phyloP scores from a whole-genome alignment of 2,113 vertebrate genomes.

The Lynx canadensis region DNA sequence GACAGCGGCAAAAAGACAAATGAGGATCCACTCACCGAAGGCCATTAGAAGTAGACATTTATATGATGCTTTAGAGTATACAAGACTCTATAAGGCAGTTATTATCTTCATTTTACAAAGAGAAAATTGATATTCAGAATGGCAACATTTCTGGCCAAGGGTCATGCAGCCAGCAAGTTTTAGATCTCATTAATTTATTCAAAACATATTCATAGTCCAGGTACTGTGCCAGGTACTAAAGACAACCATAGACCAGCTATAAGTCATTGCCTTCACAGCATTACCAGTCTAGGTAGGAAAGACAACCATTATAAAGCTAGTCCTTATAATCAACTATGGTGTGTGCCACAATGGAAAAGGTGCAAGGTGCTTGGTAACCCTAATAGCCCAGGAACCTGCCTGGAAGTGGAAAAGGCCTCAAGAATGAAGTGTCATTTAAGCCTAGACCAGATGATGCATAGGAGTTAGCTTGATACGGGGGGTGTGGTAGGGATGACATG shows the following conservation, averaged over 20 bases:
- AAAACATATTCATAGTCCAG: background rate
- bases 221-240: background rate
- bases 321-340: background rate
- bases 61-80: background rate
- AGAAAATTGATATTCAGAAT: slow-evolving; percentile 1
- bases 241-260: background rate
- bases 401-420: background rate
- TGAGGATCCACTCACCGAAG: background rate
- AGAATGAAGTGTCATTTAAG: background rate
- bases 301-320: background rate
- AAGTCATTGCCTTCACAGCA: background rate
- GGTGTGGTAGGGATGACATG: background rate
- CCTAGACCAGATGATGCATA: background rate
- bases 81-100: background rate
- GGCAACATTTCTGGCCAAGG: background rate
- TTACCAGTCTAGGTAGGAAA: background rate
- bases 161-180: background rate
- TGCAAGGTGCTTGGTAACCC: background rate
- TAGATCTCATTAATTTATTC: slow-evolving; percentile 30
- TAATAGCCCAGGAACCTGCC: no score
- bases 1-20: background rate
- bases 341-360: background rate
- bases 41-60: background rate
- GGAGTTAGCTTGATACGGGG: background rate
- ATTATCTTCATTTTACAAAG: slow-evolving; percentile 4